Evolutionary conservation across 2,888 invertebrate genomes (phyloP).

Genomic region (Parochlus steinenii): DNA sequence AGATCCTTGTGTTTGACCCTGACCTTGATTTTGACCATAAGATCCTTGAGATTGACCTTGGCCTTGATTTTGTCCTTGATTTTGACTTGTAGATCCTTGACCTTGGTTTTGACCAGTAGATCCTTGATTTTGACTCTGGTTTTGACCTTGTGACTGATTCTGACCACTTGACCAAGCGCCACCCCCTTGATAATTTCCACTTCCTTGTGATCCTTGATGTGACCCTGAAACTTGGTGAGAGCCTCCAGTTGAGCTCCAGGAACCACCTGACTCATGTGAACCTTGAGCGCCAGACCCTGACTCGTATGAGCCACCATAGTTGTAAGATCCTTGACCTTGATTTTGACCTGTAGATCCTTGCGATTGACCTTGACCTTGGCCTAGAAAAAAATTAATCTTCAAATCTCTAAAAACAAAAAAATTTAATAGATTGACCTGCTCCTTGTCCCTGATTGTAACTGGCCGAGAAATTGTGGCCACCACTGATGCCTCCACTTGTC

Average conservation of each 20-base stretch:
- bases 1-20: not conserved
- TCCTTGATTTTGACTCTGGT: not conserved
- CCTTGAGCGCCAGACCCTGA: not conserved
- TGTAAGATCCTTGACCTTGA: not conserved
- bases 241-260: not conserved
- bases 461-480: no score
- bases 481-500: no score
- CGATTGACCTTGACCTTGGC: not conserved
- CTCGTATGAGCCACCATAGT: not conserved
- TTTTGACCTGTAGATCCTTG: not conserved
- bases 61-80: constrained; percentile 2
- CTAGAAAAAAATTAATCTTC: no score
- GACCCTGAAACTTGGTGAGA: no score
- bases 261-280: not conserved
- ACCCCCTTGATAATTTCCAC: no score
- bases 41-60: constrained; percentile 1
- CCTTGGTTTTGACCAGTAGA: not conserved
- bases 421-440: no score
- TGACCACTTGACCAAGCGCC: not conserved
- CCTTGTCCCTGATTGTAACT: no score
- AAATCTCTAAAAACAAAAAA: no score
- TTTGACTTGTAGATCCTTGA: no score
- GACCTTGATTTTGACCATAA: constrained; percentile 1
- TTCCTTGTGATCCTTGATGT: no score
- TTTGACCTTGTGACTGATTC: not conserved